Conservation (phyloP, 2,113 vertebrate genomes). For the Megaceryle maxima region DNA sequence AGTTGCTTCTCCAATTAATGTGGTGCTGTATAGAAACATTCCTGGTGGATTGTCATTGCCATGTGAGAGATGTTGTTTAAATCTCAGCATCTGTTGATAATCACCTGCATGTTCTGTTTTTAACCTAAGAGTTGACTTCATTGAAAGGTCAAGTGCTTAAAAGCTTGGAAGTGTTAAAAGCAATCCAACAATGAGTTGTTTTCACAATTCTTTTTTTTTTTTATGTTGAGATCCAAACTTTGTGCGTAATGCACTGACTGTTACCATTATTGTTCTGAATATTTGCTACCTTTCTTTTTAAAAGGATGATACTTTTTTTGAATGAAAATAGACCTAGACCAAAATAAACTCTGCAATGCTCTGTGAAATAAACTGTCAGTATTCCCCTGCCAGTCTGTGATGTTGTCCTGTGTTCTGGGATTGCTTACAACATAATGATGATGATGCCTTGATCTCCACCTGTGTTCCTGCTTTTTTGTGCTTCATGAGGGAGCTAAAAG, state of each 20-base stretch:
- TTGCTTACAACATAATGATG: background rate
- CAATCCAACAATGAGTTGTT: background rate
- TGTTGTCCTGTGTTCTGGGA: background rate
- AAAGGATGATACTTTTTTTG: slow-evolving; percentile 13
- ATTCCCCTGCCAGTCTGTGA: slow-evolving; percentile 23
- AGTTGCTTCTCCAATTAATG: background rate
- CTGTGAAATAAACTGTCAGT: slow-evolving; percentile 61
- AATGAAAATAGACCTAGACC: slow-evolving; percentile 24
- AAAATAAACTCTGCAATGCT: slow-evolving; percentile 4
- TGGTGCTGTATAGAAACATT: slow-evolving; percentile 35
- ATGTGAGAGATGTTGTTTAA: background rate
- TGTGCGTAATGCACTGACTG: slow-evolving; percentile 2
- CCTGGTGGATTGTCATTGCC: background rate
- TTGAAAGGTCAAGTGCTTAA: background rate
- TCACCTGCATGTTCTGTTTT: slow-evolving; percentile 42
- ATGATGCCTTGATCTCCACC: background rate
- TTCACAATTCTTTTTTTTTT: background rate
- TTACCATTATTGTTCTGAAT: background rate
- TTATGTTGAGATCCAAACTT: background rate
- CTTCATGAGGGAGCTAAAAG: background rate
- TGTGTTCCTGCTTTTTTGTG: background rate
- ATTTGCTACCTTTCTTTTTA: background rate
- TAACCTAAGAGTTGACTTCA: background rate
- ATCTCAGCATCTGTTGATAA: slow-evolving; percentile 21
- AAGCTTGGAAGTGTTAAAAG: slow-evolving; percentile 6